Evolutionary conservation across 2,888 invertebrate species (phyloP).

Genomic region (Rhorus exstirpatorius): DNA sequence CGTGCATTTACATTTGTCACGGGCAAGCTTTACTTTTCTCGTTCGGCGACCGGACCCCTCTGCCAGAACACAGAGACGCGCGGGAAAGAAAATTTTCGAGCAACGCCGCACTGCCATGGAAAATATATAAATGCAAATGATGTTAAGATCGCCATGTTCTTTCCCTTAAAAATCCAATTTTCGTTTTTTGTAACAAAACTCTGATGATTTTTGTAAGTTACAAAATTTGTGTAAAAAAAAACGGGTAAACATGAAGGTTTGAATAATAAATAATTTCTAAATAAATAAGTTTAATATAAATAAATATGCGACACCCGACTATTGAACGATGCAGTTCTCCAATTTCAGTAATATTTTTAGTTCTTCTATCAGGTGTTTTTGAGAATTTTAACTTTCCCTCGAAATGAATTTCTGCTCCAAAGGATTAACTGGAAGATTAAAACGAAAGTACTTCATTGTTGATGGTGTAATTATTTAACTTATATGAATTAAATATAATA

Average conservation of each 20-base stretch:
- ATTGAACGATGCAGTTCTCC: no score
- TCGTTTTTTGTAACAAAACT: neutral
- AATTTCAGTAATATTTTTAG: no score
- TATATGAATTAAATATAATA: constrained; percentile 6
- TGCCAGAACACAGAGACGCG: neutral
- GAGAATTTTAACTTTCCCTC: neutral
- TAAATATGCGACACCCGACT: no score
- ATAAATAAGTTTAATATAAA: no score
- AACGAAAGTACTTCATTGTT: neutral
- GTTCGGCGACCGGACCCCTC: neutral
- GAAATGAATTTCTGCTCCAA: neutral
- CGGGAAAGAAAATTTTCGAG: neutral
- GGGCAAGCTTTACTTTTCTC: constrained; percentile 38
- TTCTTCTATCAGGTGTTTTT: no score
- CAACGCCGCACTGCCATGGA: constrained; percentile 1
- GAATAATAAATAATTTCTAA: no score
- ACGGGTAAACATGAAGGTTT: no score
- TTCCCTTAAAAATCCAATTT: neutral
- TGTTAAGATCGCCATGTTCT: neutral
- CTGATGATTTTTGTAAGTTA: neutral
- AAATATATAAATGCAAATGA: constrained; percentile 8
- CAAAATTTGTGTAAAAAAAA: no score
- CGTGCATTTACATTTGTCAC: constrained; percentile 75
- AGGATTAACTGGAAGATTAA: neutral
- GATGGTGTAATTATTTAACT: neutral